Base-by-base conservation (phyloP, 1,140 invertebrate genomes). In the Mycetomoellerius zeteki region DNA sequence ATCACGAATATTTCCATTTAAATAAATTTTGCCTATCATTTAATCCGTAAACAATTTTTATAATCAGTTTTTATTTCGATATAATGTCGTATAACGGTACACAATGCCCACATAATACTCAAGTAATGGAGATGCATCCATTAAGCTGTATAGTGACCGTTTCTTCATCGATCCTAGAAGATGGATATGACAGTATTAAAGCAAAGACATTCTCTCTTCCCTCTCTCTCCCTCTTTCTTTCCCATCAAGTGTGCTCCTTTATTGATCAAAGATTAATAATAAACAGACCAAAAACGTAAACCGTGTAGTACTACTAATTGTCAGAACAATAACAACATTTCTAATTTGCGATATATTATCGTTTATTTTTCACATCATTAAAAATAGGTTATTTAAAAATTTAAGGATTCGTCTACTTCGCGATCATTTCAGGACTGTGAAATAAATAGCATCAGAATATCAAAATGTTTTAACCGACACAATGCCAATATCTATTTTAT, bases 131-230 rank as follows among this genome's bases (percentile, higher is more conserved):
- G 19, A 30, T 84, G 58, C 24, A 58, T 82, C 69, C 37, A 82
- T 75, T 84, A 84, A 56, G 10, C 24, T 37, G 37, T 1, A 0
- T 33, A 37, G 8, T 64, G 62, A 33, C 77, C n/a, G 37, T 60
- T 72, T 84, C 33, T 84, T 84, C 37, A 84, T 82, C 33, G 52
- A 82, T 82, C 5, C 16, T 56, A 19, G 5, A 80, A 80, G 62
- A 81, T 81, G 33, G 50, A 81, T 82, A 37, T 43, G 67, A 27
- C 52, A 12, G 37, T 72, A 80, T 80, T 64, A 62, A 78, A 67
- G 62, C 60, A 80, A 80, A 81, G 62, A 56, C 62, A 56, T n/a
- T 33, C 33, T 33, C 33, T 33, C 33, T 33, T 37, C 33, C 8
- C 33, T 37, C 33, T 37, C 33, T 37, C 7, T 37, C 33, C 8